Conservation (phyloP, 2,888 invertebrate species). For the Ophioninae sp. region DNA sequence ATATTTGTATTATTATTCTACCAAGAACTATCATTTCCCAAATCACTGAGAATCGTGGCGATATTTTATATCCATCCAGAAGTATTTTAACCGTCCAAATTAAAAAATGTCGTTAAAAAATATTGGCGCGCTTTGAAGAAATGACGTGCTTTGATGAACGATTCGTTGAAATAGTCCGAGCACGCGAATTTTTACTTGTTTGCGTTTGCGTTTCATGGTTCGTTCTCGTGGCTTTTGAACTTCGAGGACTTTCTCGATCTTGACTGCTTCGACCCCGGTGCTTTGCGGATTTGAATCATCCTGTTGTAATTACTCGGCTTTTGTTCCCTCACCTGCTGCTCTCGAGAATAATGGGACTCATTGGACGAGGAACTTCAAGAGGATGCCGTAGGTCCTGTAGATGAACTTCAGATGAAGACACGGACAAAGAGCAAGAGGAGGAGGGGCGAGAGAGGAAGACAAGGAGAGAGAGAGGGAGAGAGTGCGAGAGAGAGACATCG, state of each 20-base stretch:
- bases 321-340: background rate
- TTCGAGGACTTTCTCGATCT: background rate
- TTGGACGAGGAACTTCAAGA: conserved; percentile 12
- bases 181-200: no score
- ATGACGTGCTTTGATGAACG: no score
- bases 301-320: conserved; percentile 21
- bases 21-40: no score
- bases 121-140: no score
- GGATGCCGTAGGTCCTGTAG: conserved; percentile 15
- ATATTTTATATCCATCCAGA: no score
- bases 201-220: background rate
- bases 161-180: no score
- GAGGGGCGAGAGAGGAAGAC: background rate
- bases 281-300: background rate
- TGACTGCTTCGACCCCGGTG: background rate
- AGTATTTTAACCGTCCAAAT: background rate
- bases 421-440: background rate
- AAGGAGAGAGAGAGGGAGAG: background rate
- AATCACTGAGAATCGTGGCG: no score
- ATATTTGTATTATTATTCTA: background rate
- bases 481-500: background rate
- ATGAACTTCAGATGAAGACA: conserved; percentile 8
- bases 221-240: no score
- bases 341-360: conserved; percentile 15
- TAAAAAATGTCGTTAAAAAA: background rate